These are phyloP conservation scores for Hyposoter dolosus DNA, from an alignment of 2,888 invertebrate species.

Conservation along the genomic window DNA sequence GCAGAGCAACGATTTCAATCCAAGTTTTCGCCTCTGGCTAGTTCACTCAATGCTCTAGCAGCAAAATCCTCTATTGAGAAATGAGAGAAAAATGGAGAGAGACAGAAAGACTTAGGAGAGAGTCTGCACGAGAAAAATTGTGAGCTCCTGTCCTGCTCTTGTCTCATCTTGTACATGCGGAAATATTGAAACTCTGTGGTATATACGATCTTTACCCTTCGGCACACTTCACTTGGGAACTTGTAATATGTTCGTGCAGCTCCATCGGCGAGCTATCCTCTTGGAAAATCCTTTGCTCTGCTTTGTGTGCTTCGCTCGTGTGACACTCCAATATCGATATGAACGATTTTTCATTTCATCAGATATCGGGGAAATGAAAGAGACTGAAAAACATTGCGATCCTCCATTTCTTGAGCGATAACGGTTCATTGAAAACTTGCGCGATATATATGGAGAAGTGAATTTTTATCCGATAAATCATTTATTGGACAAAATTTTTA, in stretches of 20 bases:
- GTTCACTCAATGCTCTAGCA: conserved; percentile 45
- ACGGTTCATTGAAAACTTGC: not conserved
- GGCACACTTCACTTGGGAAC: conserved; percentile 49
- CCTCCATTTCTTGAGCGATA: not conserved
- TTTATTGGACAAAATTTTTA: not conserved
- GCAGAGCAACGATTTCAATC: conserved; percentile 64
- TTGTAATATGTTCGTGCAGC: conserved; percentile 62
- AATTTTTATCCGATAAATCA: not conserved
- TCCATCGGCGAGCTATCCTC: conserved; percentile 39
- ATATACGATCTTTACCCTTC: conserved; percentile 28
- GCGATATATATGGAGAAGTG: not conserved
- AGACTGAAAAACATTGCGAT: conserved; percentile 14
- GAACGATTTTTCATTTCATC: conserved; percentile 35
- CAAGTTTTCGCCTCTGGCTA: conserved; percentile 66
- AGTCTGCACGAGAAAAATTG: conserved; percentile 53
- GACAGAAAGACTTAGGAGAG: conserved; percentile 7
- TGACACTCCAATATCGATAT: conserved; percentile 41
- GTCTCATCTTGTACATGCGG: conserved; percentile 64
- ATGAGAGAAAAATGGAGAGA: conserved; percentile 35
- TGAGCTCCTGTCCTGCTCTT: conserved; percentile 53
- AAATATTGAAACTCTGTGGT: conserved; percentile 63
- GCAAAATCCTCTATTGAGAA: conserved; percentile 36
- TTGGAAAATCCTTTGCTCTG: conserved; percentile 41
- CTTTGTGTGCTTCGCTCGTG: conserved; percentile 39
- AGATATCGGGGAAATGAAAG: conserved; percentile 3